These are phyloP conservation scores for Drosophila aldrichi DNA, from an alignment of 2,888 invertebrate species.

Conservation along the genomic window DNA sequence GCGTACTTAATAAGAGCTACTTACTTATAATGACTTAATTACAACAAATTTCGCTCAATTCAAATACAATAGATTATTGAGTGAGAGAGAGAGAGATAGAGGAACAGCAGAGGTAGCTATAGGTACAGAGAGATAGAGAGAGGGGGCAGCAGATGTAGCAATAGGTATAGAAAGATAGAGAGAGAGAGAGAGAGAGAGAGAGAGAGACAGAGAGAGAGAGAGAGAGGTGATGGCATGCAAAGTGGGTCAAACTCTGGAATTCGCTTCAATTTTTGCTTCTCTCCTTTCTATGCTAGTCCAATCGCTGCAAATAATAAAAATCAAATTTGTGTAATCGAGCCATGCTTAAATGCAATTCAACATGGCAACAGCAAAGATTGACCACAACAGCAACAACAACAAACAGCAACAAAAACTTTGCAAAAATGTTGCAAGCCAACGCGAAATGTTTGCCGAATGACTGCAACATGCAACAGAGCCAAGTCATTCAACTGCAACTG, in stretches of 20 bases:
- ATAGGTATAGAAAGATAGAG: too few relatives aligned
- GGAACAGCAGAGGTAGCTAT: too few relatives aligned
- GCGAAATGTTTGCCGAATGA: conserved; percentile 53
- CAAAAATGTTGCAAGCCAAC: conserved; percentile 62
- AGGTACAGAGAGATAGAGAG: too few relatives aligned
- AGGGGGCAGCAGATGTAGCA: too few relatives aligned
- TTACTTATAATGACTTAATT: conserved; percentile 25
- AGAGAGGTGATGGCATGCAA: conserved; percentile 1
- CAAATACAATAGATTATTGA: conserved; percentile 4
- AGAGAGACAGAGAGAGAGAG: background rate
- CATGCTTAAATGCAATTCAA: conserved; percentile 44
- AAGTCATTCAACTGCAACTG: conserved; percentile 80
- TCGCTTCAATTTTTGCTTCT: conserved; percentile 13
- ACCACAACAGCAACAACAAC: background rate
- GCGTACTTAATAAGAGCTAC: background rate
- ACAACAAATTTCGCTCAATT: background rate
- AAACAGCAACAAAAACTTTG: background rate
- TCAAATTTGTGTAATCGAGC: conserved; percentile 65
- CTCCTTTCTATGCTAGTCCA: conserved; percentile 19
- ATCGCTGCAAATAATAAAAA: conserved; percentile 53
- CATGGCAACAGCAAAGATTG: conserved; percentile 24
- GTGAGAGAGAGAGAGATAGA: too few relatives aligned
- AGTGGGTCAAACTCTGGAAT: conserved; percentile 49
- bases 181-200: background rate
- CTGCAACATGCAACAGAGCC: conserved; percentile 54